phyloP scores from a whole-genome alignment of 2,797 vertebrate species.

The Pangasius larnaudii region DNA sequence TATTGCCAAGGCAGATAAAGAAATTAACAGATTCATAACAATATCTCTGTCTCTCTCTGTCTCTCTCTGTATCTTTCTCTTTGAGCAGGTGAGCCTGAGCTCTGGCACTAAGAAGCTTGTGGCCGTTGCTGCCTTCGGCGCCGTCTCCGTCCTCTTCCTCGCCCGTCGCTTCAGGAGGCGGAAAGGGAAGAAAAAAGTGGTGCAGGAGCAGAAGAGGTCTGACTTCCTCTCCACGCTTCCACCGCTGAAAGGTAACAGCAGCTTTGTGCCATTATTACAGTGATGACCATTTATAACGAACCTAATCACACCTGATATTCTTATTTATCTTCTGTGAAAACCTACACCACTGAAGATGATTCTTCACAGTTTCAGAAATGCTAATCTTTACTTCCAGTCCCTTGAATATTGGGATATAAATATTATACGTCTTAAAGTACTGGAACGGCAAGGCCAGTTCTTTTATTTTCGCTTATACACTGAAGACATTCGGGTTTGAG shows the following conservation, averaged over 20 bases:
- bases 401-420: neutral
- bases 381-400: neutral
- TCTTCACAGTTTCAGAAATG: neutral
- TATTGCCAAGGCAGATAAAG: neutral
- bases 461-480: too few relatives aligned
- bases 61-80: conserved; percentile 5
- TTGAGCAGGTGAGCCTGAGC: conserved; percentile 83
- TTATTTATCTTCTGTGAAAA: neutral
- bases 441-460: too few relatives aligned
- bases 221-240: conserved; percentile 74
- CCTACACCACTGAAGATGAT: neutral
- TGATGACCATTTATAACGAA: neutral
- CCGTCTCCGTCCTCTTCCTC: conserved; percentile 88
- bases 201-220: conserved; percentile 82
- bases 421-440: too few relatives aligned
- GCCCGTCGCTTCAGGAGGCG: conserved; percentile 90
- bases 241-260: conserved; percentile 80
- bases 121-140: conserved; percentile 84
- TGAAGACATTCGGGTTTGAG: too few relatives aligned
- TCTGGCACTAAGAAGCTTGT: conserved; percentile 87
- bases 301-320: neutral
- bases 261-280: neutral
- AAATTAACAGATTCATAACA: neutral
- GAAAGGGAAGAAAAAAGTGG: conserved; percentile 80
- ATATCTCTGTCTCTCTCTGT: conserved; percentile 3